Conservation (phyloP, 1,140 invertebrate species). For the Coelopa frigida region DNA sequence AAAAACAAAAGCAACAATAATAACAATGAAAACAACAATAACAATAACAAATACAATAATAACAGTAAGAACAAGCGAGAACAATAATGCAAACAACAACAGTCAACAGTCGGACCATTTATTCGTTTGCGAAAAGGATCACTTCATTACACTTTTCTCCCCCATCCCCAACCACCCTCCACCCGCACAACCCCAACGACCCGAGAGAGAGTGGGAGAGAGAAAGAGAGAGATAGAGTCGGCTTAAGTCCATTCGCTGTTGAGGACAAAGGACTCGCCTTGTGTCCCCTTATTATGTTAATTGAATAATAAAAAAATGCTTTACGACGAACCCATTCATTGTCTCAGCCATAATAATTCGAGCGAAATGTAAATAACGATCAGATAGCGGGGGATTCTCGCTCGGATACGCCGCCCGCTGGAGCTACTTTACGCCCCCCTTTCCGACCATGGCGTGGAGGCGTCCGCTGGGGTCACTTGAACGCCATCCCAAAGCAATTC, state of each 20-base stretch:
- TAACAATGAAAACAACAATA: slow-evolving; percentile 1
- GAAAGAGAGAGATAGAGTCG: no score
- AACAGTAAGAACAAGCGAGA: background rate
- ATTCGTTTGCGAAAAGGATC: slow-evolving; percentile 43
- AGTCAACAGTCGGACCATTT: no score
- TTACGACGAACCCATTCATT: slow-evolving; percentile 8
- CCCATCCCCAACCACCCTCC: no score
- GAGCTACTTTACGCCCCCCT: slow-evolving; percentile 2
- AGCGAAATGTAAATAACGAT: slow-evolving; percentile 12
- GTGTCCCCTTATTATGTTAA: slow-evolving; percentile 39
- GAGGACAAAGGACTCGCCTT: no score
- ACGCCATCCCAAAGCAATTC: no score
- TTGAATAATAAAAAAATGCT: slow-evolving; percentile 36
- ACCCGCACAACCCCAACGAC: no score
- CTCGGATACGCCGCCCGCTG: background rate
- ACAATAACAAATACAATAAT: background rate
- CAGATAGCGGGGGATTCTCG: background rate
- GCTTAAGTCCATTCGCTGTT: no score
- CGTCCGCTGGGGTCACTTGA: no score
- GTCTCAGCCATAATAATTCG: slow-evolving; percentile 12
- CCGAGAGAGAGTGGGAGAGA: no score
- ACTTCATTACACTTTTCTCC: slow-evolving; percentile 14
- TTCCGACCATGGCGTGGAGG: no score
- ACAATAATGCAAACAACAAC: slow-evolving; percentile 3
- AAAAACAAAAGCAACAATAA: slow-evolving; percentile 1